Evolutionary conservation across 2,888 invertebrate genomes (phyloP).

Genomic region (Catocala fraxini): DNA sequence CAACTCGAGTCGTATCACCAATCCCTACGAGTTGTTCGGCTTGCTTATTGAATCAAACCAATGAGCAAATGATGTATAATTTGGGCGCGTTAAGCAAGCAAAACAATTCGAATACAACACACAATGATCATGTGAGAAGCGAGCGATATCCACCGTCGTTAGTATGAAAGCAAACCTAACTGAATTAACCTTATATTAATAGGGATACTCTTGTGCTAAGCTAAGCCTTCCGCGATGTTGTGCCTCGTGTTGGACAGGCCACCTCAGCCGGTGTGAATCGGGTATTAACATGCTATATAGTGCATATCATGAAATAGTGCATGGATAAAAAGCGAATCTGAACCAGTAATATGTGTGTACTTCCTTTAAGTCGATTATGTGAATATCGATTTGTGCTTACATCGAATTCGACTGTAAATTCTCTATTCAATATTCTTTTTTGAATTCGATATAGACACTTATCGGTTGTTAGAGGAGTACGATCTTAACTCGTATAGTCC

Average conservation of each 20-base stretch:
- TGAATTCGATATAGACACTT: constrained; percentile 38
- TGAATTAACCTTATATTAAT: constrained; percentile 67
- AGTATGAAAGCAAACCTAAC: constrained; percentile 81
- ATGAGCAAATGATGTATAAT: constrained; percentile 46
- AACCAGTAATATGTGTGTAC: constrained; percentile 21
- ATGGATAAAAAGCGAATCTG: constrained; percentile 50
- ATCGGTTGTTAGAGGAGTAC: constrained; percentile 22
- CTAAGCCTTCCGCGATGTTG: constrained; percentile 74
- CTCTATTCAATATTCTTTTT: neutral
- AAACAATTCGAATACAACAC: constrained; percentile 83
- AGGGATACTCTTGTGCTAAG: constrained; percentile 70
- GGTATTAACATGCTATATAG: constrained; percentile 75
- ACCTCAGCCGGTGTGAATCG: constrained; percentile 85
- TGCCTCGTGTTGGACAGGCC: constrained; percentile 66
- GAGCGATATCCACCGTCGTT: constrained; percentile 71
- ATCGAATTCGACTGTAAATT: constrained; percentile 25
- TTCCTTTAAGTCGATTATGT: constrained; percentile 16
- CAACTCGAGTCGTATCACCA: neutral
- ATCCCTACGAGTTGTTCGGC: constrained; percentile 27
- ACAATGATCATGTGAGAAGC: constrained; percentile 85
- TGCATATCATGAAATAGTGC: constrained; percentile 71
- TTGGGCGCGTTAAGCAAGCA: constrained; percentile 81
- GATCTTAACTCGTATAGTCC: constrained; percentile 31
- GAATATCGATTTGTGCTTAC: constrained; percentile 29
- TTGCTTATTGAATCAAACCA: constrained; percentile 46